Evolutionary conservation across 2,797 vertebrate genomes (phyloP).

Genomic region (Oryzias dopingdopingensis): DNA sequence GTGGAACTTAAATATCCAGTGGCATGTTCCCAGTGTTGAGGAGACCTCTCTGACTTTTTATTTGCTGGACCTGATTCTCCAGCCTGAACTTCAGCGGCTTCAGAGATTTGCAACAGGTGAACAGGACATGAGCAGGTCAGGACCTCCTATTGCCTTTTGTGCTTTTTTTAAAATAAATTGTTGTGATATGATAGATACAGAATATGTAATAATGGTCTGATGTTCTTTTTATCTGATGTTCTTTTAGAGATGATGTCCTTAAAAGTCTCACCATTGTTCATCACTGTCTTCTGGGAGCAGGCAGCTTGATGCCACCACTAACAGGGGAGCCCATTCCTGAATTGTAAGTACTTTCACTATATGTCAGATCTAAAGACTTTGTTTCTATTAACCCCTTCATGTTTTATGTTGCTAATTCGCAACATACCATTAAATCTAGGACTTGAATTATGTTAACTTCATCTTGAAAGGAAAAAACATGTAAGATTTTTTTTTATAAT

Average conservation of each 20-base stretch:
- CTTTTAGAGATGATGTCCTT: conserved; percentile 96
- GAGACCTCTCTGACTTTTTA: conserved; percentile 88
- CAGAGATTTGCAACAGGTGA: conserved; percentile 83
- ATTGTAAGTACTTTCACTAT: conserved; percentile 80
- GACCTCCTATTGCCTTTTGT: not conserved
- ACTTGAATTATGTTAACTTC: no score
- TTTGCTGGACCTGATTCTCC: conserved; percentile 90
- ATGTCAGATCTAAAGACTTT: not conserved
- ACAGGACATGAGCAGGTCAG: conserved; percentile 89
- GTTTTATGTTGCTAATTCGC: no score
- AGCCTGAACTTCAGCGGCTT: conserved; percentile 89
- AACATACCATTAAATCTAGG: no score
- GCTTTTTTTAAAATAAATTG: not conserved
- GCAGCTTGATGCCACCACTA: conserved; percentile 87
- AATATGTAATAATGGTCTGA: not conserved
- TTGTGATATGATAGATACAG: not conserved
- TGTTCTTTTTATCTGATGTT: conserved; percentile 26
- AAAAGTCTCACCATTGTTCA: conserved; percentile 93
- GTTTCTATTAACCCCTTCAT: not conserved
- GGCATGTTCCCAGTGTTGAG: conserved; percentile 90
- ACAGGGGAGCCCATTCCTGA: conserved; percentile 88
- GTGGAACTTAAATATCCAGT: conserved; percentile 90
- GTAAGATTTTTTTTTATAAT: no score
- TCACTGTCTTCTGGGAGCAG: conserved; percentile 94
- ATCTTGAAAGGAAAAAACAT: no score